These are phyloP conservation scores for Plecturocebus donacophilus DNA, from an alignment of 2,113 vertebrate genomes.

Conservation along the genomic window DNA sequence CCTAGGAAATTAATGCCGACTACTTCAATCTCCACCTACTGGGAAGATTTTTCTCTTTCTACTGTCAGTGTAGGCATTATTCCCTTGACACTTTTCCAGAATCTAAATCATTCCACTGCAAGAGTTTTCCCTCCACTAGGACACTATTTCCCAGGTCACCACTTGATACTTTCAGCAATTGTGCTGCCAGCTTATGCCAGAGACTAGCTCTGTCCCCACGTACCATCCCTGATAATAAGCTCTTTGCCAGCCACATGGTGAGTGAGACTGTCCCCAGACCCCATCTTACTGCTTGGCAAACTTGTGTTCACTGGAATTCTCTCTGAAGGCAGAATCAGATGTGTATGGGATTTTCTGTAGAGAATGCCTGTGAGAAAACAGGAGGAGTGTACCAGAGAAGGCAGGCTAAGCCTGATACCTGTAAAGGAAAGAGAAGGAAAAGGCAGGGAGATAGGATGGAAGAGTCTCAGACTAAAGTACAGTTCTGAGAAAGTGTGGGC, in stretches of 20 bases:
- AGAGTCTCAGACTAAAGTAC: neutral
- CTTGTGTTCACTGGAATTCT: neutral
- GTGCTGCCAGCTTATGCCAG: neutral
- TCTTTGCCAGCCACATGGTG: neutral
- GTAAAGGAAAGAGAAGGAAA: neutral
- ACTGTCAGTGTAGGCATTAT: neutral
- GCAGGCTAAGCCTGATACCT: neutral
- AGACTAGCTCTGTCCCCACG: neutral
- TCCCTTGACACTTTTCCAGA: neutral
- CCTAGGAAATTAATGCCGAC: neutral
- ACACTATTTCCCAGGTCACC: neutral
- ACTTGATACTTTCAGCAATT: neutral
- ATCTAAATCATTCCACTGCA: neutral
- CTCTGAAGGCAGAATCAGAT: neutral
- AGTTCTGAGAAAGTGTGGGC: neutral
- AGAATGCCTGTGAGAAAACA: neutral
- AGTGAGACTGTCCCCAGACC: neutral
- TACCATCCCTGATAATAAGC: neutral
- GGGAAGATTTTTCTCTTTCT: neutral
- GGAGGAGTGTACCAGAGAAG: neutral
- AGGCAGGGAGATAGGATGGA: neutral
- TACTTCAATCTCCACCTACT: neutral
- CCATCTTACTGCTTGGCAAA: neutral
- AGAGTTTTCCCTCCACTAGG: neutral
- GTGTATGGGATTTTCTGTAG: no score